Evolutionary conservation across 2,888 invertebrate species (phyloP), one percentile per base, ranked within the genome.

Genomic region (Agonopterix heracliana): DNA sequence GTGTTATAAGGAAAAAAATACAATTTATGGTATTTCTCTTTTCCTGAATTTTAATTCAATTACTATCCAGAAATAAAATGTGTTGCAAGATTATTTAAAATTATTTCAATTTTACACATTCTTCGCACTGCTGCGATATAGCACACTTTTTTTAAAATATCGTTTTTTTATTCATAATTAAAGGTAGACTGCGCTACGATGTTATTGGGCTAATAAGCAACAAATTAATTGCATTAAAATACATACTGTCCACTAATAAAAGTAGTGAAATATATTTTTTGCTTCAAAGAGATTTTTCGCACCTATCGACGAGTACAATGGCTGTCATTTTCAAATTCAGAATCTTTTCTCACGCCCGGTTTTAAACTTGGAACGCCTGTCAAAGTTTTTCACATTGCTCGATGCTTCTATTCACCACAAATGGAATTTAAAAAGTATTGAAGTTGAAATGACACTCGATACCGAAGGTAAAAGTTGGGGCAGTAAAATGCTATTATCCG

Each of bases 401-500:
- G 48, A 26, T 48, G 59, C 56, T 54, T 52, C 50, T 51, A 57
- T 56, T 45, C 57, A 51, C 59, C 51, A n/a, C 61, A 51, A 67
- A 61, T 64, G 64, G 61, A 64, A 66, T 64, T 59, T 50, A 49
- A 60, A 64, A 68, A 64, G 64, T 64, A 67, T 70, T 65, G 62
- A 67, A 68, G 59, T 61, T 65, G 62, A 66, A 73, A 65, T 71
- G 76, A 70, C 71, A 67, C 65, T 72, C 61, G 42, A 52, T 50
- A 14, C 13, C 10, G 51, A 61, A 61, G 64, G 57, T 56, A 62
- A 12, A 75, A 74, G 66, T 75, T 71, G 48, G 52, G 57, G 41
- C 65, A 60, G 61, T 64, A 71, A 73, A 74, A 74, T 64, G 68
- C 59, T 58, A 71, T 68, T 69, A 71, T 69, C 66, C 59, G 64